Percentiles rank a stretch among this genome's conserved stretches.
Conservation (phyloP, 1,140 invertebrate species). For the Chironomus tepperi region DNA sequence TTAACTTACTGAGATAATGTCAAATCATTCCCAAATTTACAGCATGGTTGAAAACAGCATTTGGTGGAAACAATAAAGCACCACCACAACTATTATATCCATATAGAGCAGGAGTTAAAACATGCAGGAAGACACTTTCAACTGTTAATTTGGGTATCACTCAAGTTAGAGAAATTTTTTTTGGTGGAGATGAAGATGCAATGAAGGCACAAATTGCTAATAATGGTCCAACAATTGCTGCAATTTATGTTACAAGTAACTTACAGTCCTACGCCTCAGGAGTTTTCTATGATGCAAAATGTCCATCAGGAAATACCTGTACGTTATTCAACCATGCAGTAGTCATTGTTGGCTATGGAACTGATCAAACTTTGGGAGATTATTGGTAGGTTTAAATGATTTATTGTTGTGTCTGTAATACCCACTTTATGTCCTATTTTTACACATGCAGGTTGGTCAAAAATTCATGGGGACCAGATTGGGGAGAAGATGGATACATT, state of each 20-base stretch:
- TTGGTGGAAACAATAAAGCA: too few species aligned
- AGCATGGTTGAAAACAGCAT: too few species aligned
- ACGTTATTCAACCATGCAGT: not conserved
- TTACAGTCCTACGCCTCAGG: not conserved
- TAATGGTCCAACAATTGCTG: not conserved
- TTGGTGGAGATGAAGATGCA: not conserved
- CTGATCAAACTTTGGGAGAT: not conserved
- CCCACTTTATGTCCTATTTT: too few species aligned
- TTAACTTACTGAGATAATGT: too few species aligned
- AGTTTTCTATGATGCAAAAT: not conserved
- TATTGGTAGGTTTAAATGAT: not conserved
- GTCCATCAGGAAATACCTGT: not conserved
- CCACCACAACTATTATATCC: not conserved
- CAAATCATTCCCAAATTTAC: too few species aligned
- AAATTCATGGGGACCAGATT: not conserved
- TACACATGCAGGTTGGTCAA: too few species aligned
- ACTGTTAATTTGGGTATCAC: not conserved
- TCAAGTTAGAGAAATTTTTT: not conserved
- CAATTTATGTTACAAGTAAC: not conserved
- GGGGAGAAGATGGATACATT: not conserved
- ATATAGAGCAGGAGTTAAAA: not conserved
- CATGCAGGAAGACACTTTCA: not conserved
- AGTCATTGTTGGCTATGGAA: not conserved
- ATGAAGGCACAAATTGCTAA: not conserved
- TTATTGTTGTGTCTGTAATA: too few species aligned